Conservation (phyloP, 2,113 vertebrate genomes). For the Arenaria interpres region DNA sequence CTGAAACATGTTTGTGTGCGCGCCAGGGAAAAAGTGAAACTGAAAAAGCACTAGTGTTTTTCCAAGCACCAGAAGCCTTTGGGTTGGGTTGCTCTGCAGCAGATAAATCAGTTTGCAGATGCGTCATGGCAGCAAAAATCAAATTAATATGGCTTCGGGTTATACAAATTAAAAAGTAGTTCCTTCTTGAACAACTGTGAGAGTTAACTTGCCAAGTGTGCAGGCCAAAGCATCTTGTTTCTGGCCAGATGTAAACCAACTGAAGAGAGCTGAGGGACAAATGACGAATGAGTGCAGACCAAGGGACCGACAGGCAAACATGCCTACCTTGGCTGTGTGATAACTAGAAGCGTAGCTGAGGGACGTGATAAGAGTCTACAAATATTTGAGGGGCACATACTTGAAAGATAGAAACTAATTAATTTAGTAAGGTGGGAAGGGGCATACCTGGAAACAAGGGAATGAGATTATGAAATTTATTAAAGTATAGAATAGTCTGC, state of each 20-base stretch:
- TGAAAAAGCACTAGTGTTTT: neutral
- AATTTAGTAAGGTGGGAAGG: neutral
- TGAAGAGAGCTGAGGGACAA: neutral
- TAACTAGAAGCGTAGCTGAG: neutral
- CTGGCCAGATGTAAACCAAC: neutral
- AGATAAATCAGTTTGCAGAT: neutral
- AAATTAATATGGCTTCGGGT: neutral
- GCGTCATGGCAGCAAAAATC: neutral
- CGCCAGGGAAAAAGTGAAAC: neutral
- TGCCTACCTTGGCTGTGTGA: neutral
- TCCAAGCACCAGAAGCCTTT: neutral
- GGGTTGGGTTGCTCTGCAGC: accelerated
- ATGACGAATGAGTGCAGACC: neutral
- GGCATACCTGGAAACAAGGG: neutral
- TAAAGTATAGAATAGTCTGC: neutral
- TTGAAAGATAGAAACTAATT: slow-evolving; percentile 5
- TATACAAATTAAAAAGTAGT: neutral
- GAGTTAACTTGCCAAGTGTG: neutral
- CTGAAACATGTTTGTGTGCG: neutral
- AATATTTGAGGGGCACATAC: neutral
- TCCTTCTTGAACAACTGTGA: neutral
- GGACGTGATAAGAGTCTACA: neutral
- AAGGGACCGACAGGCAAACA: neutral
- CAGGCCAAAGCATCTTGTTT: neutral
- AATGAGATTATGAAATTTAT: slow-evolving; percentile 9